These are phyloP conservation scores for Seira ritae DNA, from an alignment of 2,888 invertebrate species.

Conservation along the genomic window DNA sequence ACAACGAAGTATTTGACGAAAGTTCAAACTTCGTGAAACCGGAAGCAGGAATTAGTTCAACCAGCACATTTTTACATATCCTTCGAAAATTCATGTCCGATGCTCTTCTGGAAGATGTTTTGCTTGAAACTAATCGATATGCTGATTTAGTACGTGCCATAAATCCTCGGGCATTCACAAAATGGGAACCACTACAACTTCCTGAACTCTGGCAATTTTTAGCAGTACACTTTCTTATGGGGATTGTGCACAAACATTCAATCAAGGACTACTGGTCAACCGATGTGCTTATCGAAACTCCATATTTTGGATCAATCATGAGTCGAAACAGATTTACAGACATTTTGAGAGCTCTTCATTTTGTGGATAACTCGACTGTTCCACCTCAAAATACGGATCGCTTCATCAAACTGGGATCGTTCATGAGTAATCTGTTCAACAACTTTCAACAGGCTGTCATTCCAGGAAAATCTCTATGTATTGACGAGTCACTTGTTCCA, in stretches of 20 bases:
- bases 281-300: conserved; percentile 32
- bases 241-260: conserved; percentile 44
- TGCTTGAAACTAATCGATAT: conserved; percentile 30
- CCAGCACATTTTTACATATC: too few relatives aligned
- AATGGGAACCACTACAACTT: conserved; percentile 8
- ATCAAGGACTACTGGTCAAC: conserved; percentile 54
- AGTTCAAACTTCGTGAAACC: too few relatives aligned
- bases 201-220: conserved; percentile 59
- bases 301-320: conserved; percentile 53
- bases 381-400: background rate
- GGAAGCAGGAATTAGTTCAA: too few relatives aligned
- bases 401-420: conserved; percentile 52
- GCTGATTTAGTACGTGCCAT: conserved; percentile 4
- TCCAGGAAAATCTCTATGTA: conserved; percentile 40
- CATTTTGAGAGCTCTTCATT: conserved; percentile 43
- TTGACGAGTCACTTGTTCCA: conserved; percentile 60
- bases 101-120: background rate
- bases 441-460: conserved; percentile 32
- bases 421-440: conserved; percentile 19
- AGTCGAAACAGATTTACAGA: conserved; percentile 45
- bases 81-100: conserved; percentile 21
- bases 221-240: conserved; percentile 47
- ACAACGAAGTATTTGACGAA: too few relatives aligned
- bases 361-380: conserved; percentile 22
- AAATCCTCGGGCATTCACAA: conserved; percentile 21